Evolutionary conservation across 2,113 vertebrate genomes (phyloP).

Genomic region (Callipepla squamata): DNA sequence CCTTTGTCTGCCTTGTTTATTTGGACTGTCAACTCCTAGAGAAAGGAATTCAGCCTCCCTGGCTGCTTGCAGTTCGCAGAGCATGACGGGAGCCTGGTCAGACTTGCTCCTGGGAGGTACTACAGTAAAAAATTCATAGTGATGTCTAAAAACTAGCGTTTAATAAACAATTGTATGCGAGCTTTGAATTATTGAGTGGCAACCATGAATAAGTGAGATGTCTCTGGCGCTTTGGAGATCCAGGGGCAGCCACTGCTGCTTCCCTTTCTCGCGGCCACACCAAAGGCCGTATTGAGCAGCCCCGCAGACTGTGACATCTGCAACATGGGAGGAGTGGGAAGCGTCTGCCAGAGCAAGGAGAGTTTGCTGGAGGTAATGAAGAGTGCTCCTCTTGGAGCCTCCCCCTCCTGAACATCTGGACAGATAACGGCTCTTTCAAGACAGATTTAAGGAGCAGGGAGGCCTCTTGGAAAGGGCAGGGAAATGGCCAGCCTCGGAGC

Average conservation of each 20-base stretch:
- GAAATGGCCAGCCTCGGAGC: neutral
- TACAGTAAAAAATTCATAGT: constrained; percentile 36
- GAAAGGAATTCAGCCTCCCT: constrained; percentile 64
- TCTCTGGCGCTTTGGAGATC: neutral
- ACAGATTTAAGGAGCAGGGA: neutral
- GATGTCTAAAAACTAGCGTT: neutral
- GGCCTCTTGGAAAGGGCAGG: constrained; percentile 1
- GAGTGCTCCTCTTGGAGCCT: constrained; percentile 26
- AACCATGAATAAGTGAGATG: neutral
- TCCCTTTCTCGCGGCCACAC: neutral
- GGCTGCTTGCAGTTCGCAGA: constrained; percentile 35
- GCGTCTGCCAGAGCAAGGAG: neutral
- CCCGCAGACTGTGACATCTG: constrained; percentile 27
- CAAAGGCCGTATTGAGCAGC: neutral
- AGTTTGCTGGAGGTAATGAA: constrained; percentile 49
- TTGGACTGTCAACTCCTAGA: constrained; percentile 62
- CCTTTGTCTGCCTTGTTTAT: constrained; percentile 71
- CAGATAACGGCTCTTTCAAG: constrained; percentile 36
- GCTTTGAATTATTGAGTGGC: constrained; percentile 43
- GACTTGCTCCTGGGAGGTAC: constrained; percentile 46
- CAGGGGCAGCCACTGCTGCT: neutral
- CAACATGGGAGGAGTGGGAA: constrained; percentile 52
- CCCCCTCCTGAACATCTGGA: constrained; percentile 55
- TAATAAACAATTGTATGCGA: constrained; percentile 20
- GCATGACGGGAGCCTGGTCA: neutral